A percentile compares a stretch with the other conserved stretches of the same genome.
phyloP scores from a whole-genome alignment of 2,113 vertebrate genomes.

The Antennarius striatus region DNA sequence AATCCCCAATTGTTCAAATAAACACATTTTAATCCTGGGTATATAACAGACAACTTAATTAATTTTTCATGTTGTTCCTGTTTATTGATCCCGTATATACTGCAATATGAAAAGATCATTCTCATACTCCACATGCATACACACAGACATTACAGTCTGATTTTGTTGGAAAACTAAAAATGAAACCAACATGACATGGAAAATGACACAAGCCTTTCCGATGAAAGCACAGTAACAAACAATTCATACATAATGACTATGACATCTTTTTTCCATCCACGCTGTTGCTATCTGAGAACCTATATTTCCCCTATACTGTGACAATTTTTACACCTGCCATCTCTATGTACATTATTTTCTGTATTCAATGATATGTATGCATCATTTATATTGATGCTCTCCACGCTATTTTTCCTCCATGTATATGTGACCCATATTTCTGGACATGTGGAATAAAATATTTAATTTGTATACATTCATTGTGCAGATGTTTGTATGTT shows the following conservation, averaged over 20 bases:
- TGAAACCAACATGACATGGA: background rate
- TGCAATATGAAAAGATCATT: background rate
- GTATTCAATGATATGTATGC: conserved; percentile 33
- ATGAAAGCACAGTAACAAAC: conserved; percentile 29
- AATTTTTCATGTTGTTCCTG: conserved; percentile 18
- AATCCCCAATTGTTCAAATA: background rate
- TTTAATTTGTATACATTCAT: conserved; percentile 43
- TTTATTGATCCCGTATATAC: conserved; percentile 8
- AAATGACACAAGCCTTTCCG: conserved; percentile 1
- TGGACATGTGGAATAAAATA: conserved; percentile 51
- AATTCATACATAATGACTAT: background rate
- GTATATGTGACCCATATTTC: conserved; percentile 18
- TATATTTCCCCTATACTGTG: conserved; percentile 12
- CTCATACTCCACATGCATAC: background rate
- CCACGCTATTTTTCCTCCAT: conserved; percentile 10
- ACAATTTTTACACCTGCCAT: conserved; percentile 35
- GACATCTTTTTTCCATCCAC: background rate
- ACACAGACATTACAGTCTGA: background rate
- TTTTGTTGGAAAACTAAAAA: conserved; percentile 3
- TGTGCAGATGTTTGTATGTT: conserved; percentile 33
- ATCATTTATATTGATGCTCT: conserved; percentile 34
- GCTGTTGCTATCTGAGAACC: conserved; percentile 4
- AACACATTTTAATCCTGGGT: conserved; percentile 13
- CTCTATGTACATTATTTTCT: conserved; percentile 42
- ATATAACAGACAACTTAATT: conserved; percentile 28